A percentile compares a stretch with the other conserved stretches of the same genome.
Evolutionary conservation across 2,888 invertebrate genomes (phyloP).

Genomic region (Yponomeuta cagnagella): DNA sequence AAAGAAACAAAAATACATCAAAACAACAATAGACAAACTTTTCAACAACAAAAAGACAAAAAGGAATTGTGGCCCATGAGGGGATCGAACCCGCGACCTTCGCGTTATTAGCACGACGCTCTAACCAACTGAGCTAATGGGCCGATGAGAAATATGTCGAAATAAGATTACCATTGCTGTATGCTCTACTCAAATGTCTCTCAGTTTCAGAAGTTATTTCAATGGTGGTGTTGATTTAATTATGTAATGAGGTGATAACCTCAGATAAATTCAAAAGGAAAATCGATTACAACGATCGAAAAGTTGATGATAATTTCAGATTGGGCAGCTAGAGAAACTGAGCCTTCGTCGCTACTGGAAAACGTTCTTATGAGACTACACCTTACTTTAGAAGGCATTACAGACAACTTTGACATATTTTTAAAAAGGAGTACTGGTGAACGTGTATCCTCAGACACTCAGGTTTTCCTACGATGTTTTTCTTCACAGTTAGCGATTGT

Average conservation of each 20-base stretch:
- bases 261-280: background rate
- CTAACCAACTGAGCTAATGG: conserved; percentile 18
- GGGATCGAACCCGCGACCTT: conserved; percentile 18
- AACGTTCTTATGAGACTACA: no score
- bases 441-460: no score
- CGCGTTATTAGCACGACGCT: conserved; percentile 19
- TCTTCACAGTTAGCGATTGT: no score
- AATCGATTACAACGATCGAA: background rate
- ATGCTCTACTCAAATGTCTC: background rate
- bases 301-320: background rate
- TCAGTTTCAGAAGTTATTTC: background rate
- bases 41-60: conserved; percentile 7
- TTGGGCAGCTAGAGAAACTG: no score
- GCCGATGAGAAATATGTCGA: background rate
- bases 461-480: no score
- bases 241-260: background rate
- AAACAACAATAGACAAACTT: background rate
- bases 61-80: conserved; percentile 14
- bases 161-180: background rate
- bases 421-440: no score
- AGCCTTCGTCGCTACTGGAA: no score
- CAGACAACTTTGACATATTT: no score
- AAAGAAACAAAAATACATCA: background rate
- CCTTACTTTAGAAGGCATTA: no score
- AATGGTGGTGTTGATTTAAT: background rate